Evolutionary conservation across 2,113 vertebrate genomes (phyloP).

Genomic region (Chaenogobius annularis): DNA sequence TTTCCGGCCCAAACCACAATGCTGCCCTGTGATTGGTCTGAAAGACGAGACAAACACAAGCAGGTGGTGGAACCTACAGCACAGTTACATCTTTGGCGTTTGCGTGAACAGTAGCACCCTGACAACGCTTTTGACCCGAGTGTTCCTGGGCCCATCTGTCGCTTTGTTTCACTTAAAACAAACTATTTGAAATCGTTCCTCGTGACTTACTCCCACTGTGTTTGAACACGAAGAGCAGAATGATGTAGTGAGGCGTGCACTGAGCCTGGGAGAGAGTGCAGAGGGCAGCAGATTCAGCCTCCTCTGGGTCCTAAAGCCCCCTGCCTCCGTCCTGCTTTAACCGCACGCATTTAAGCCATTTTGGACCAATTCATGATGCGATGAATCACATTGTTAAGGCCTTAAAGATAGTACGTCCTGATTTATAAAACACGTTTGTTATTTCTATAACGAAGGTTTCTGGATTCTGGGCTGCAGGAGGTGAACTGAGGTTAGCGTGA

Average conservation of each 20-base stretch:
- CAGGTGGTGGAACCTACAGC: too few relatives aligned
- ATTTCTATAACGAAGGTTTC: slow-evolving; percentile 1
- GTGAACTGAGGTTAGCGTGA: slow-evolving; percentile 46
- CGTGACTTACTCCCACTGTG: neutral
- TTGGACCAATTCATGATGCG: slow-evolving; percentile 30
- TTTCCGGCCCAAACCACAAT: too few relatives aligned
- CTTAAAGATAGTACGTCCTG: neutral
- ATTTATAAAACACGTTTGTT: neutral
- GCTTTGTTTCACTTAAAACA: neutral
- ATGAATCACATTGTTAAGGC: too few relatives aligned
- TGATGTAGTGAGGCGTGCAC: neutral
- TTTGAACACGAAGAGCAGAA: neutral
- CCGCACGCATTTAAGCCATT: slow-evolving; percentile 10
- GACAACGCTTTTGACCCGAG: too few relatives aligned
- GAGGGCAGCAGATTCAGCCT: slow-evolving; percentile 54
- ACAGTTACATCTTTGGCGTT: too few relatives aligned
- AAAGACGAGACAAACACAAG: too few relatives aligned
- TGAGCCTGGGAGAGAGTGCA: slow-evolving; percentile 16
- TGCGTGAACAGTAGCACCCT: too few relatives aligned
- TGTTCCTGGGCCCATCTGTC: neutral
- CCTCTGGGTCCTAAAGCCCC: slow-evolving; percentile 56
- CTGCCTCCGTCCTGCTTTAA: neutral
- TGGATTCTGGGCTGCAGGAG: slow-evolving; percentile 4
- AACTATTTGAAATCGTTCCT: neutral
- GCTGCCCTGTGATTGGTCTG: too few relatives aligned